Conservation (phyloP, 2,797 vertebrate species). For the Echeneis naucrates region DNA sequence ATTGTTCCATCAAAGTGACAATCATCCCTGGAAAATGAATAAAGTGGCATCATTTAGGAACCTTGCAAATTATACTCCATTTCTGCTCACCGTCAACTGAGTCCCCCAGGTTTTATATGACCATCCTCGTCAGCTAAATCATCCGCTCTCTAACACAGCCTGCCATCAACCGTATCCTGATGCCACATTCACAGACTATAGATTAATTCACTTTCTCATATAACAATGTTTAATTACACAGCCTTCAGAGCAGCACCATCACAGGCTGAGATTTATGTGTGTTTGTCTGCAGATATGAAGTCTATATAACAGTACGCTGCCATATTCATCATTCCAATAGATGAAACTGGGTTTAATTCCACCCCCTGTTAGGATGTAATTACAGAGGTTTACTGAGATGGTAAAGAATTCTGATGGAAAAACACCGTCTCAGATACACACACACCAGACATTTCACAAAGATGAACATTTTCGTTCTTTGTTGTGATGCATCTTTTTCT, state of each 20-base stretch:
- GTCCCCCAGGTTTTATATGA: constrained; percentile 73
- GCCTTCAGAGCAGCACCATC: constrained; percentile 79
- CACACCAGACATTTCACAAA: constrained; percentile 34
- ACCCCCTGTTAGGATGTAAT: constrained; percentile 81
- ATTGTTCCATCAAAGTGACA: constrained; percentile 61
- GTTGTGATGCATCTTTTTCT: constrained; percentile 43
- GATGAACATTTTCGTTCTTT: constrained; percentile 45
- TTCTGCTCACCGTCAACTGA: constrained; percentile 59
- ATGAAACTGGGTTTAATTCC: constrained; percentile 81
- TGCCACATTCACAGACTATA: constrained; percentile 80
- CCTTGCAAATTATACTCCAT: constrained; percentile 69
- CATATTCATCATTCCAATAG: constrained; percentile 80
- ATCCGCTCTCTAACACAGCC: constrained; percentile 66
- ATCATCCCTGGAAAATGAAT: constrained; percentile 56
- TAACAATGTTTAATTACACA: constrained; percentile 85
- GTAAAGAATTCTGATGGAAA: constrained; percentile 75
- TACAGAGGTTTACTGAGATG: constrained; percentile 82
- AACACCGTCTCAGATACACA: constrained; percentile 26
- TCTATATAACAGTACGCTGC: constrained; percentile 80
- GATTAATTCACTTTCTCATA: constrained; percentile 82
- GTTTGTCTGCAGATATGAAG: constrained; percentile 83
- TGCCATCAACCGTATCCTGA: constrained; percentile 77
- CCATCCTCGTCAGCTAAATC: constrained; percentile 76
- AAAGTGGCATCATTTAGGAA: constrained; percentile 71
- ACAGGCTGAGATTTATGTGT: constrained; percentile 77